A percentile compares a stretch with the other conserved stretches of the same genome.
phyloP scores from a whole-genome alignment of 2,113 vertebrate genomes.

The Turnix velox region DNA sequence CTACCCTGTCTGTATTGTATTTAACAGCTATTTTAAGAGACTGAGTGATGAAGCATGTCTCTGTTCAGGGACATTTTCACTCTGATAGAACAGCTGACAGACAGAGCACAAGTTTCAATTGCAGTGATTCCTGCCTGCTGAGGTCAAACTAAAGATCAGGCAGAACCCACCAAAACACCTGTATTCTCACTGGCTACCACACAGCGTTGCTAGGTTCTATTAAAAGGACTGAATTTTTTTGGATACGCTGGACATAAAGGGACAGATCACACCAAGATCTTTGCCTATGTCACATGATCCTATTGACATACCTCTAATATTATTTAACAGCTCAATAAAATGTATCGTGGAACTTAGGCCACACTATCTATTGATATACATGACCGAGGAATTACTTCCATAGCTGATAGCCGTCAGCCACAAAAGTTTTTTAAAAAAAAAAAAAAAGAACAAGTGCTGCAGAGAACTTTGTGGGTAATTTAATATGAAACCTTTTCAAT shows the following conservation, averaged over 20 bases:
- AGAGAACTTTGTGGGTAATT: neutral
- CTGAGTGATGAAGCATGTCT: neutral
- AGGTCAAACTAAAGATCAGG: neutral
- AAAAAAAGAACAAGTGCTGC: neutral
- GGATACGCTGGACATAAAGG: neutral
- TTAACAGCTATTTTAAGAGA: neutral
- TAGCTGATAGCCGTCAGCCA: neutral
- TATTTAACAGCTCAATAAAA: neutral
- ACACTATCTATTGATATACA: neutral
- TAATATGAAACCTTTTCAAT: neutral
- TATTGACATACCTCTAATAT: neutral
- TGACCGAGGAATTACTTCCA: neutral
- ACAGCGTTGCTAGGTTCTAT: neutral
- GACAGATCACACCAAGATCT: neutral
- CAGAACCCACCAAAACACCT: neutral
- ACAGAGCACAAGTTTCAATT: neutral
- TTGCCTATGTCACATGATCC: fast-evolving
- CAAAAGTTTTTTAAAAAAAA: no score
- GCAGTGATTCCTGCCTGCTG: neutral
- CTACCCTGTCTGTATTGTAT: neutral
- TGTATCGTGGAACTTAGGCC: neutral
- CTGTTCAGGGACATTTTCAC: neutral
- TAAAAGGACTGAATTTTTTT: neutral
- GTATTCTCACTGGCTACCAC: neutral
- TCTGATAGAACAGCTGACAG: neutral